These are phyloP conservation scores for Leptopilina myrica DNA, from an alignment of 2,888 invertebrate species.

Conservation along the genomic window DNA sequence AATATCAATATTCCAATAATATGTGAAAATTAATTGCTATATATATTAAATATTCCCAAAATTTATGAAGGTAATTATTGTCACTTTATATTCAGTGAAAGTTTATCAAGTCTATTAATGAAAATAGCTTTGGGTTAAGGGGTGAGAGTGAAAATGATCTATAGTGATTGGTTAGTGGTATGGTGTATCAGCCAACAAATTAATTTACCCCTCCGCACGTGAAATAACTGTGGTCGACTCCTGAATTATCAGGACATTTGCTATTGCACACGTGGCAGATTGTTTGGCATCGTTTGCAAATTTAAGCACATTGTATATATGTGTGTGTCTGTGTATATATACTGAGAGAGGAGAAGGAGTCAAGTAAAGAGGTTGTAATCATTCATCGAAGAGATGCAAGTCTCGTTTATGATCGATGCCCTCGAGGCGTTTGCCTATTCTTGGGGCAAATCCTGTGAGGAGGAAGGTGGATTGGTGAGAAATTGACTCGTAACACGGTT, in stretches of 20 bases:
- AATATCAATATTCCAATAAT: no score
- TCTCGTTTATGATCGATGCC: conserved; percentile 49
- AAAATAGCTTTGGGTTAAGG: no score
- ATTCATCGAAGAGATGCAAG: conserved; percentile 45
- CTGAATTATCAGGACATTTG: conserved; percentile 4
- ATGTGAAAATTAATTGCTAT: no score
- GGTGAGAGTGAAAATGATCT: no score
- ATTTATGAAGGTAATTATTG: no score
- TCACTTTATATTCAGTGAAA: no score
- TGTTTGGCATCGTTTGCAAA: conserved; percentile 26
- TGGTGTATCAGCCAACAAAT: neutral
- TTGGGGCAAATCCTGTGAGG: conserved; percentile 45
- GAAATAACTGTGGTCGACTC: neutral
- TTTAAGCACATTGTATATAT: neutral
- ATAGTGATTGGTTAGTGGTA: no score
- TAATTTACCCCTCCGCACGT: neutral
- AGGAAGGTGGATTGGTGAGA: conserved; percentile 48
- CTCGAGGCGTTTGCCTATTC: conserved; percentile 58
- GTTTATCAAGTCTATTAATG: no score
- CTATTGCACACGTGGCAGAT: conserved; percentile 10
- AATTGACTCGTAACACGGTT: conserved; percentile 66
- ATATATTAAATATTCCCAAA: no score
- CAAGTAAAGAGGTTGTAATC: neutral
- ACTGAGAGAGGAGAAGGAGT: neutral
- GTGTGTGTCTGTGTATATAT: no score